Conservation (phyloP, 2,113 vertebrate species). For the Laticauda laticaudata region DNA sequence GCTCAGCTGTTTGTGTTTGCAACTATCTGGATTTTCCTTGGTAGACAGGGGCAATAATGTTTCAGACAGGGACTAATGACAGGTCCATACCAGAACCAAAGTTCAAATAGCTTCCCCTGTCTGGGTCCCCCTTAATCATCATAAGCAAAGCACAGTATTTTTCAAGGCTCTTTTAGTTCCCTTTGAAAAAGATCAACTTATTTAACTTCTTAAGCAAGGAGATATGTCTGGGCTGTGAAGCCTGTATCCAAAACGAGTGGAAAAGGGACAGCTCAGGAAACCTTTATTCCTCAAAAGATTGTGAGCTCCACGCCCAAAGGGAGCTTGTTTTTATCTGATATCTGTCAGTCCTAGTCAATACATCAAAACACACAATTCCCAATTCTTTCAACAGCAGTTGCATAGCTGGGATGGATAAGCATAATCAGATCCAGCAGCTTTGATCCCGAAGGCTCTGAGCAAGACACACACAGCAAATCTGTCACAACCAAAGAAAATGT, state of each 20-base stretch:
- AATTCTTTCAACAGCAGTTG: constrained; percentile 8
- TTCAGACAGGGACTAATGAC: not conserved
- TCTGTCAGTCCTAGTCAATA: not conserved
- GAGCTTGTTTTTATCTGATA: not conserved
- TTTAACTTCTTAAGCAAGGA: not conserved
- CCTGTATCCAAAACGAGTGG: not conserved
- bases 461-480: not conserved
- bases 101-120: not conserved
- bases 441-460: not conserved
- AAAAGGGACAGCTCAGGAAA: not conserved
- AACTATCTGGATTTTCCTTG: not conserved
- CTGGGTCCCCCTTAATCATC: not conserved
- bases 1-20: not conserved
- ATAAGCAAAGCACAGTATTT: not conserved
- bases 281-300: not conserved
- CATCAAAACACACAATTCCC: not conserved
- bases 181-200: not conserved
- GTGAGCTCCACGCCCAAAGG: not conserved
- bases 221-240: not conserved
- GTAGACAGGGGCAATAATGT: not conserved
- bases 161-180: not conserved
- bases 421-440: constrained; percentile 2
- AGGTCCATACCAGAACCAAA: not conserved
- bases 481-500: not conserved
- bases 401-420: not conserved